phyloP scores from a whole-genome alignment of 2,113 vertebrate genomes.

The Tragelaphus strepsiceros region DNA sequence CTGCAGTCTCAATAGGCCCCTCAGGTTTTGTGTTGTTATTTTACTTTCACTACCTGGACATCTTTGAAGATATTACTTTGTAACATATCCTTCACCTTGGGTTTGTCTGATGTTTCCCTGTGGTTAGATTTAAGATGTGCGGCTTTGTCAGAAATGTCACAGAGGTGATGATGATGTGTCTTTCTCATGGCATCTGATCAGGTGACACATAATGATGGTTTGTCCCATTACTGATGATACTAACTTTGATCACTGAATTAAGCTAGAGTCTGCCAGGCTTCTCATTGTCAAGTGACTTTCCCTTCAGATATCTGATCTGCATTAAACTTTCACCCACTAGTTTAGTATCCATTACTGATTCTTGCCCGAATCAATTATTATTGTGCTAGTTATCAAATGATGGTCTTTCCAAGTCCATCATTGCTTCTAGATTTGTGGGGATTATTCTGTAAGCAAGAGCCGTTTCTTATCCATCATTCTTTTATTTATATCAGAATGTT shows the following conservation, averaged over 20 bases:
- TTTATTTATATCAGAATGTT: background rate
- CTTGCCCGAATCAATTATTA: background rate
- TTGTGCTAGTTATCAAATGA: background rate
- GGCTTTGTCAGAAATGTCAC: background rate
- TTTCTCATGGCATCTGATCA: background rate
- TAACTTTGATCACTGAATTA: background rate
- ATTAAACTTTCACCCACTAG: background rate
- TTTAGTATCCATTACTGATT: background rate
- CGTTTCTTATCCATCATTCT: background rate
- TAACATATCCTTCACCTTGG: background rate
- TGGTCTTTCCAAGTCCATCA: background rate
- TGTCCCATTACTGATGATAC: background rate
- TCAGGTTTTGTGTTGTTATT: background rate
- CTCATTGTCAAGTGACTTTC: background rate
- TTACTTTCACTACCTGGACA: background rate
- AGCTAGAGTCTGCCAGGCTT: background rate
- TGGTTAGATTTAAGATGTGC: background rate
- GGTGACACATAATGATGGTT: background rate
- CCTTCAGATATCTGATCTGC: background rate
- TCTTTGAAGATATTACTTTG: background rate
- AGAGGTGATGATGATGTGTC: background rate
- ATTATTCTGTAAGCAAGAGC: background rate
- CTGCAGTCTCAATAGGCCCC: background rate
- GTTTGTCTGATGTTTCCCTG: background rate
- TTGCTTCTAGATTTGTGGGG: background rate